Percentiles rank a stretch among this genome's conserved stretches.
These are phyloP conservation scores for Globodera rostochiensis DNA, from an alignment of 1,140 invertebrate genomes.

Conservation along the genomic window DNA sequence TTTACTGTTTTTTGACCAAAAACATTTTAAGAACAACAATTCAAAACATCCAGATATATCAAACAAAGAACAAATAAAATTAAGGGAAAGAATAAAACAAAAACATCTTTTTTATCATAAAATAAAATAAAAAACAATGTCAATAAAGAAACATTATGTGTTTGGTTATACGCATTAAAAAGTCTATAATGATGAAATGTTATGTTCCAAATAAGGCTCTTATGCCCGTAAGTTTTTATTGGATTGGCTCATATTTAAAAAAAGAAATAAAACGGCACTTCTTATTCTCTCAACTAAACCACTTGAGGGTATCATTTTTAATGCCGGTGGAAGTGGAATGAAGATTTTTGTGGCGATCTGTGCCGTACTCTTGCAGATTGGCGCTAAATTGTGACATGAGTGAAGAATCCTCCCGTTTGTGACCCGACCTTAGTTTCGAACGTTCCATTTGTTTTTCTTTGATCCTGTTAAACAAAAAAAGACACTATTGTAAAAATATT, in stretches of 20 bases:
- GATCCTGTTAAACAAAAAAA: conserved; percentile 1
- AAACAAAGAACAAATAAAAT: conserved; percentile 7
- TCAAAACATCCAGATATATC: conserved; percentile 1
- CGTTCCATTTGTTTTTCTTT: background rate
- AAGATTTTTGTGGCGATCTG: background rate
- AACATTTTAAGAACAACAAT: background rate
- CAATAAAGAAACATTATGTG: background rate
- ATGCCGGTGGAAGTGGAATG: background rate
- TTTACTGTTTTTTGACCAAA: background rate
- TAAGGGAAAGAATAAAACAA: background rate
- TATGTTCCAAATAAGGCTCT: background rate
- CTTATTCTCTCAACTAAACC: background rate
- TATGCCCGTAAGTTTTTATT: background rate
- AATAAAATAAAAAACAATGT: background rate
- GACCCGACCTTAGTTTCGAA: background rate
- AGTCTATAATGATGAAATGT: background rate
- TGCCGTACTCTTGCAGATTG: background rate
- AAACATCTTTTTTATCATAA: conserved; percentile 10
- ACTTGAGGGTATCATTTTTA: background rate
- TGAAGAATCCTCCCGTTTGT: background rate
- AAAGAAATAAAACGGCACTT: background rate
- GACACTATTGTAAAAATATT: no score
- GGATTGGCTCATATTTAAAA: background rate
- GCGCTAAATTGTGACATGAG: conserved; percentile 1
- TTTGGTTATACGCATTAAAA: background rate